Percentiles rank a stretch among this genome's conserved stretches.
These are phyloP conservation scores for Cryptocephalus moraei DNA, from an alignment of 2,888 invertebrate genomes.

Conservation along the genomic window DNA sequence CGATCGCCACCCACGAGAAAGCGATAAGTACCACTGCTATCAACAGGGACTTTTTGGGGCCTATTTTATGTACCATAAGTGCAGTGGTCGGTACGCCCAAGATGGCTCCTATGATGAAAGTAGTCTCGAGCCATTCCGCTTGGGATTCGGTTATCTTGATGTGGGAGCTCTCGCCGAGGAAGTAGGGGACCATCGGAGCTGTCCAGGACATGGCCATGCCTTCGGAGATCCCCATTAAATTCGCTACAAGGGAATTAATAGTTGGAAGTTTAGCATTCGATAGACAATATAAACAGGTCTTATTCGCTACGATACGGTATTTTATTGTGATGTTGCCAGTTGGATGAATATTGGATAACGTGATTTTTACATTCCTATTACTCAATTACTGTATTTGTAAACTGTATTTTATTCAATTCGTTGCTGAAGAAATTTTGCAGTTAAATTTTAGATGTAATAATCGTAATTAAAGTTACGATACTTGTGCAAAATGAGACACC, in stretches of 20 bases:
- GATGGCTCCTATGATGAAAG: constrained; percentile 16
- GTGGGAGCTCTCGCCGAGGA: constrained; percentile 23
- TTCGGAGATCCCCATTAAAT: constrained; percentile 31
- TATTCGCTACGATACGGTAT: too few relatives aligned
- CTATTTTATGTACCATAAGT: constrained; percentile 21
- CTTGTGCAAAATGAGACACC: too few relatives aligned
- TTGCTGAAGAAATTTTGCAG: too few relatives aligned
- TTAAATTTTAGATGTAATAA: too few relatives aligned
- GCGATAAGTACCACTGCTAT: constrained; percentile 23
- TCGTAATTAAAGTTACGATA: too few relatives aligned
- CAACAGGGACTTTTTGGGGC: constrained; percentile 25
- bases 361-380: too few relatives aligned
- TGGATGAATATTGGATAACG: too few relatives aligned
- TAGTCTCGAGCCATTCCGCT: constrained; percentile 21
- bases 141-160: constrained; percentile 22
- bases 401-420: too few relatives aligned
- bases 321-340: too few relatives aligned
- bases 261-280: too few relatives aligned
- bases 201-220: constrained; percentile 36
- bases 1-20: constrained; percentile 26
- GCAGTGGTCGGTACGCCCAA: constrained; percentile 23
- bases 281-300: too few relatives aligned
- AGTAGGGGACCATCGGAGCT: constrained; percentile 30
- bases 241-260: constrained; percentile 20
- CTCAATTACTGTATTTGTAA: too few relatives aligned